phyloP scores from a whole-genome alignment of 2,888 invertebrate species.

The Leptinotarsa peninsularis region DNA sequence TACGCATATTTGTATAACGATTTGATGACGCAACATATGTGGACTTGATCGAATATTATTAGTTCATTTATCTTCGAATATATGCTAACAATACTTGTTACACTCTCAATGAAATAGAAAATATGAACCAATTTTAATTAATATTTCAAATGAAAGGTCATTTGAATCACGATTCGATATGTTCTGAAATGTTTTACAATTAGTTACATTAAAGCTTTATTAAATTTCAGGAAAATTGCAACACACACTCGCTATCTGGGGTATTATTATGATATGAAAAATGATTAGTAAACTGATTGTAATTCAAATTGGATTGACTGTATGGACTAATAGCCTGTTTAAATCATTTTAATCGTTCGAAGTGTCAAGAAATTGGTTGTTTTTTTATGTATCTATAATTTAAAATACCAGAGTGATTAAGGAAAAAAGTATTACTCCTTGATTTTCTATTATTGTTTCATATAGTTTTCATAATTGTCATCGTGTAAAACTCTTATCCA shows the following conservation, averaged over 20 bases:
- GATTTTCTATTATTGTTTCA: not conserved
- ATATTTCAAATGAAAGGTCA: constrained; percentile 43
- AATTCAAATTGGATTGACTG: not conserved
- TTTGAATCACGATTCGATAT: constrained; percentile 44
- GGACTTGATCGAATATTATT: constrained; percentile 7
- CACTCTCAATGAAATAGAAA: constrained; percentile 33
- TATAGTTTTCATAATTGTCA: no score
- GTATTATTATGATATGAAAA: constrained; percentile 6
- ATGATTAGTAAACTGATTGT: not conserved
- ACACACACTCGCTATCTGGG: constrained; percentile 21
- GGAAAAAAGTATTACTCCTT: not conserved
- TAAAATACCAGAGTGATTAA: not conserved
- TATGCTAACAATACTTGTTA: constrained; percentile 28
- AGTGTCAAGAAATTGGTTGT: not conserved
- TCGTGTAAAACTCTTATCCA: no score
- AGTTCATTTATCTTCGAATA: constrained; percentile 4
- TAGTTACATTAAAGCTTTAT: constrained; percentile 30
- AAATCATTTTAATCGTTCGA: not conserved
- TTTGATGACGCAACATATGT: constrained; percentile 11
- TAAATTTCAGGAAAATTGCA: constrained; percentile 32
- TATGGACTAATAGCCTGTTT: not conserved
- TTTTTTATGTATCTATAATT: not conserved
- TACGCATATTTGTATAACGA: not conserved
- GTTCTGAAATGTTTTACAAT: constrained; percentile 22
- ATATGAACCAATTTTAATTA: constrained; percentile 36